Conservation (phyloP, 2,797 vertebrate genomes). For the Xiphorhynchus erythropygius region DNA sequence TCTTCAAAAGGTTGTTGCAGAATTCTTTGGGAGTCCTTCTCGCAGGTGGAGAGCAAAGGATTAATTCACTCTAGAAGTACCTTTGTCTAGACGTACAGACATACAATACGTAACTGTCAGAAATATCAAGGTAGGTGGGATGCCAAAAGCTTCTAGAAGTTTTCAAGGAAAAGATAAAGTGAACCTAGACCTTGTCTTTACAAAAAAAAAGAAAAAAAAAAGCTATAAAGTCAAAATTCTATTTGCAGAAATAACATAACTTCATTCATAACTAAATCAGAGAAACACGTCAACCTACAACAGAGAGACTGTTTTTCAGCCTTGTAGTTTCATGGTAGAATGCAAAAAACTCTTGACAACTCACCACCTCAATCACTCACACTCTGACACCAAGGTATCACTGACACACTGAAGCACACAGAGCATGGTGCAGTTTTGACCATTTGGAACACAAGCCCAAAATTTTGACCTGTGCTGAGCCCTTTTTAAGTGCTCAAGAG, state of each 20-base stretch:
- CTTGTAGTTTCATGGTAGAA: background rate
- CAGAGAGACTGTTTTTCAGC: background rate
- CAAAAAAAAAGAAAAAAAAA: background rate
- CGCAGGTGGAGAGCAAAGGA: background rate
- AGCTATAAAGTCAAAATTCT: background rate
- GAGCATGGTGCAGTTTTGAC: background rate
- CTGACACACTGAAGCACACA: background rate
- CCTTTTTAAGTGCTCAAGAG: background rate
- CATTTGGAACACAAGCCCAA: background rate
- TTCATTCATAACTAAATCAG: background rate
- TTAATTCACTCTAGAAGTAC: background rate
- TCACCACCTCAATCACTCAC: background rate
- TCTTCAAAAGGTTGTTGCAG: background rate
- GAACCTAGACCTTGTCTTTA: background rate
- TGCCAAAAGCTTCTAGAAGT: background rate
- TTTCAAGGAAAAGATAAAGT: background rate
- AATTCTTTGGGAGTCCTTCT: background rate
- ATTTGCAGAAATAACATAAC: background rate
- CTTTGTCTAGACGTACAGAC: background rate
- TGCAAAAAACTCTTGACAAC: background rate
- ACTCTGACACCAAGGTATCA: background rate
- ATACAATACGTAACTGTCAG: background rate
- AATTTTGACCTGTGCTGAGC: background rate
- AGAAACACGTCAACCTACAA: background rate
- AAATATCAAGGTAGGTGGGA: background rate